Base-by-base conservation (phyloP, 2,797 vertebrate species). In the Alosa sapidissima region DNA sequence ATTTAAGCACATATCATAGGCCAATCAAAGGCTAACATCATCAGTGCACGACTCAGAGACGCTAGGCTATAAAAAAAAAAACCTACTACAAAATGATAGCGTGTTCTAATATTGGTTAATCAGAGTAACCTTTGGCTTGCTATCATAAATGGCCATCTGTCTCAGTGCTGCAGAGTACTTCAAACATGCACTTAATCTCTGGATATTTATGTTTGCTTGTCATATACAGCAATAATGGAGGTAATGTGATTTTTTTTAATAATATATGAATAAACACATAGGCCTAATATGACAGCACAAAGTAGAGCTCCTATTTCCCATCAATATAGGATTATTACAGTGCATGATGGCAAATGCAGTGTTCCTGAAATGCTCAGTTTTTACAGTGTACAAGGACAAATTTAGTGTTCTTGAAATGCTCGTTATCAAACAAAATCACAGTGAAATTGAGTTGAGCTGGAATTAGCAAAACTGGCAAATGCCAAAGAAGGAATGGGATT, bases 1-100 rank as follows among this genome's bases (percentile, higher is more conserved):
- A 78, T 47, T 78, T 78, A 78, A 78, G 72, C 36, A 78, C 65
- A 36, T 78, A 21, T 78, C 72, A 78, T 78, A 21, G 72, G 72
- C 72, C 72, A 78, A 47, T 78, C 36, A 78, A 78, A 78, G 72
- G 5, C 4, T 36, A 19, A 45, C 41, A 78, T 45, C 41, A 78
- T 21, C 41, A 78, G 36, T 19, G 14, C 33, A 9, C n/a, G 21
- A 58, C 65, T 1, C n/a, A 60, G 7, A 10, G 1, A 24, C n/a
- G n/a, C n/a, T 62, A 19, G 16, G 54, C 41, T 41, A 41, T 41
- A 4, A 41, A 58, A 58, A 19, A 55, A 58, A 19, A 28, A 28
- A 0, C 28, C 28, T 28, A 28, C 4, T 19, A 58, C 54, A 19
- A 58, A 58, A 19, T 5, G 19, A 58, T 19, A 19, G 19, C 19